Evolutionary conservation across 2,888 invertebrate genomes (phyloP).

Genomic region (Sicus ferrugineus): DNA sequence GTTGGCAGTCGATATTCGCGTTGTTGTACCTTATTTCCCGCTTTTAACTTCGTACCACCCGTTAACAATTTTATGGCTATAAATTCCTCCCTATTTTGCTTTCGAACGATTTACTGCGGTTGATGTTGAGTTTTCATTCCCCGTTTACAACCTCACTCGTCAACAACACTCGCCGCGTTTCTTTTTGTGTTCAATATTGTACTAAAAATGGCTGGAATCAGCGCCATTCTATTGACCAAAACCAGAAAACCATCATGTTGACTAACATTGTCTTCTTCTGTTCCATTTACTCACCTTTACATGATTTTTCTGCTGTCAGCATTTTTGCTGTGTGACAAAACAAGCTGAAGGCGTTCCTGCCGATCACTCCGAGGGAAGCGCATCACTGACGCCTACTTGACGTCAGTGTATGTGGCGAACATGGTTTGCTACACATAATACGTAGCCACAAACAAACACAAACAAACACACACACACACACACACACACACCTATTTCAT

Average conservation of each 20-base stretch:
- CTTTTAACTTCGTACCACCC: slow-evolving; percentile 10
- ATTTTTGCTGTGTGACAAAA: not conserved
- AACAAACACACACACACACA: not conserved
- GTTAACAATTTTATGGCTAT: slow-evolving; percentile 26
- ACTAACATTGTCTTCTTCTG: not conserved
- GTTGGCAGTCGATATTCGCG: not conserved
- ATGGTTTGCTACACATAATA: not conserved
- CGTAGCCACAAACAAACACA: not conserved
- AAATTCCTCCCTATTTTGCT: slow-evolving; percentile 34
- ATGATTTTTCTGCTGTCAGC: not conserved
- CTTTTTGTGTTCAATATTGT: too few relatives aligned
- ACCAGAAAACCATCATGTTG: too few relatives aligned
- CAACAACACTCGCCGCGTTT: too few relatives aligned
- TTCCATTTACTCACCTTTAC: not conserved
- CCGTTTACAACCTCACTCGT: too few relatives aligned
- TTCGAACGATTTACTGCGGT: slow-evolving; percentile 43
- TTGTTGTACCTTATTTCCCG: not conserved
- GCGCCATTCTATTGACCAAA: not conserved
- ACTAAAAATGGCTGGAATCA: not conserved
- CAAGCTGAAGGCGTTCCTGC: not conserved
- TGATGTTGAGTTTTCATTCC: slow-evolving; percentile 36
- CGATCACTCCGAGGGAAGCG: not conserved
- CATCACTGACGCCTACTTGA: not conserved
- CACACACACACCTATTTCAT: not conserved
- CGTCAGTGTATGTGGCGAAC: not conserved